phyloP scores from a whole-genome alignment of 2,113 vertebrate genomes.

The Nothocercus julius region DNA sequence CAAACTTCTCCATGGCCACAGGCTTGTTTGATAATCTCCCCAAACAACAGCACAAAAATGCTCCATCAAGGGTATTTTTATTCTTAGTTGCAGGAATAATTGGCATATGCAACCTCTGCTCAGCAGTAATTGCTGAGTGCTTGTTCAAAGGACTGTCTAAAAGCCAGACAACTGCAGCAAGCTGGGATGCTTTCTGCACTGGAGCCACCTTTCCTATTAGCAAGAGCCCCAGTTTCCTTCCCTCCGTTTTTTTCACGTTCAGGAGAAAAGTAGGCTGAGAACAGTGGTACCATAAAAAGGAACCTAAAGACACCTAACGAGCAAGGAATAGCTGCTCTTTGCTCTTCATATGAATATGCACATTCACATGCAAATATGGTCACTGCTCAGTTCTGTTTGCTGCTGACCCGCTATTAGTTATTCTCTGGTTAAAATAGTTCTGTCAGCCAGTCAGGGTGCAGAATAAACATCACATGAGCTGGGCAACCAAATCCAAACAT shows the following conservation, averaged over 20 bases:
- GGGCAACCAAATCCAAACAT: background rate
- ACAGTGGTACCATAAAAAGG: background rate
- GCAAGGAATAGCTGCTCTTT: background rate
- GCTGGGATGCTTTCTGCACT: background rate
- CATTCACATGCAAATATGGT: background rate
- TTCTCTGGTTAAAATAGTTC: background rate
- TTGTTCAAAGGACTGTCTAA: background rate
- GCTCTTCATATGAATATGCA: background rate
- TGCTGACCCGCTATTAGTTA: background rate
- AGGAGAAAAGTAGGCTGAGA: background rate
- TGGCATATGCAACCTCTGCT: background rate
- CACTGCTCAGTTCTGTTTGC: background rate
- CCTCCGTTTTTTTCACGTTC: background rate
- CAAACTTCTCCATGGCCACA: constrained; percentile 13
- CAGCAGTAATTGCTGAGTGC: background rate
- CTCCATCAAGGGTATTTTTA: constrained; percentile 19
- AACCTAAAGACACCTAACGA: background rate
- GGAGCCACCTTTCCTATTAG: background rate
- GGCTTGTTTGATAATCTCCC: constrained; percentile 12
- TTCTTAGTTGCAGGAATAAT: background rate
- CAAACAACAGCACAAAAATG: constrained; percentile 39
- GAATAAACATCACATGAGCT: background rate
- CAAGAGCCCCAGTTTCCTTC: background rate
- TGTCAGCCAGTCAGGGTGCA: background rate
- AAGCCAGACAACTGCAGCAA: background rate